These are phyloP conservation scores for Protomyctophum bolini DNA, from an alignment of 2,113 vertebrate genomes.

Conservation along the genomic window DNA sequence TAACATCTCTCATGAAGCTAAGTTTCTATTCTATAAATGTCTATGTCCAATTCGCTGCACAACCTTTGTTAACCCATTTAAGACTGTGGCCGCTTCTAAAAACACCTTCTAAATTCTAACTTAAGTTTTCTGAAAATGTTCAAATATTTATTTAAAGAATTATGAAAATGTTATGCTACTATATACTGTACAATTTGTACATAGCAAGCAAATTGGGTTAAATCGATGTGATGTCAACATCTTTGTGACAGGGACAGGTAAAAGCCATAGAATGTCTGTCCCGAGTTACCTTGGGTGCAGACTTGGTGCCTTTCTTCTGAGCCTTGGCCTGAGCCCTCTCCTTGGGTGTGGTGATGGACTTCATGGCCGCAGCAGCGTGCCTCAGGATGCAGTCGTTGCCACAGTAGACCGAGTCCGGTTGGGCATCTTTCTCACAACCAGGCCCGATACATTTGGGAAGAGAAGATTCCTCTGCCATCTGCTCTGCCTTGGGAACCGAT, in stretches of 20 bases:
- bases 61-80: too few relatives aligned
- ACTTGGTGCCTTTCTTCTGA: constrained; percentile 58
- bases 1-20: too few relatives aligned
- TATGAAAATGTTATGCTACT: too few relatives aligned
- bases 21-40: too few relatives aligned
- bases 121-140: too few relatives aligned
- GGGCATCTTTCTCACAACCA: constrained; percentile 88
- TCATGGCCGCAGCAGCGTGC: constrained; percentile 94
- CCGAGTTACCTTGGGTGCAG: constrained; percentile 74
- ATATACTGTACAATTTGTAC: not conserved
- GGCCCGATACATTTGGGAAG: constrained; percentile 92
- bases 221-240: not conserved
- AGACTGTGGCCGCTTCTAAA: too few relatives aligned
- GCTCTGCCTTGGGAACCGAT: constrained; percentile 20
- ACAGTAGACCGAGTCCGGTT: constrained; percentile 95
- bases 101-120: too few relatives aligned
- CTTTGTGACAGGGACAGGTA: constrained; percentile 10
- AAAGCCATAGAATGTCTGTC: constrained; percentile 26
- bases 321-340: constrained; percentile 80
- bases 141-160: too few relatives aligned
- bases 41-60: too few relatives aligned
- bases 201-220: not conserved
- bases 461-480: constrained; percentile 65
- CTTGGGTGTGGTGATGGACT: constrained; percentile 87
- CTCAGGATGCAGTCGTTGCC: constrained; percentile 94